These are phyloP conservation scores for Punctoribates punctum DNA, from an alignment of 2,888 invertebrate genomes.

Conservation along the genomic window DNA sequence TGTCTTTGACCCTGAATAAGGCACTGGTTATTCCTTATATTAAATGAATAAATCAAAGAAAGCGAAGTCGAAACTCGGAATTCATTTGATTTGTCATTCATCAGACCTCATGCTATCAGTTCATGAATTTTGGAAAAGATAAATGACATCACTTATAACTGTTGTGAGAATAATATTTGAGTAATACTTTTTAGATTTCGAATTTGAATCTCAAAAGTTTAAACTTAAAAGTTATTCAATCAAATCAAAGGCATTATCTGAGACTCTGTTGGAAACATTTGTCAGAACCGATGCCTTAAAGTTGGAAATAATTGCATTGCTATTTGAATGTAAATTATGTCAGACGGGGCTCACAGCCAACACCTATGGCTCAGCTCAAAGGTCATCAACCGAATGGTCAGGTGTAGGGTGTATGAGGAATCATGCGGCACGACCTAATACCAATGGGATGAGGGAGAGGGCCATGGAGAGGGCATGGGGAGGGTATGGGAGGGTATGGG, in stretches of 20 bases:
- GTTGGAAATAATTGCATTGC: neutral
- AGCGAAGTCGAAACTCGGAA: neutral
- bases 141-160: neutral
- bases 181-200: too few relatives aligned
- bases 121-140: neutral
- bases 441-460: neutral
- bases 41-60: too few relatives aligned
- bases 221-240: too few relatives aligned
- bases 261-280: too few relatives aligned
- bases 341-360: neutral
- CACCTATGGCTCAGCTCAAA: constrained; percentile 10
- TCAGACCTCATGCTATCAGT: constrained; percentile 9
- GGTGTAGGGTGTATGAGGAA: constrained; percentile 23
- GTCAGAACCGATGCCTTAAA: neutral
- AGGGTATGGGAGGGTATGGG: too few relatives aligned
- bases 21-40: neutral
- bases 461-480: neutral
- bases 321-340: neutral
- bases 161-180: too few relatives aligned
- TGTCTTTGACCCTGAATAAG: too few relatives aligned
- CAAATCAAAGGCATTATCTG: too few relatives aligned
- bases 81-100: neutral
- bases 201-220: too few relatives aligned
- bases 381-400: constrained; percentile 1
- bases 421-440: constrained; percentile 19